Base-by-base conservation (phyloP, 2,888 invertebrate genomes). In the Aproaerema taeniolella region DNA sequence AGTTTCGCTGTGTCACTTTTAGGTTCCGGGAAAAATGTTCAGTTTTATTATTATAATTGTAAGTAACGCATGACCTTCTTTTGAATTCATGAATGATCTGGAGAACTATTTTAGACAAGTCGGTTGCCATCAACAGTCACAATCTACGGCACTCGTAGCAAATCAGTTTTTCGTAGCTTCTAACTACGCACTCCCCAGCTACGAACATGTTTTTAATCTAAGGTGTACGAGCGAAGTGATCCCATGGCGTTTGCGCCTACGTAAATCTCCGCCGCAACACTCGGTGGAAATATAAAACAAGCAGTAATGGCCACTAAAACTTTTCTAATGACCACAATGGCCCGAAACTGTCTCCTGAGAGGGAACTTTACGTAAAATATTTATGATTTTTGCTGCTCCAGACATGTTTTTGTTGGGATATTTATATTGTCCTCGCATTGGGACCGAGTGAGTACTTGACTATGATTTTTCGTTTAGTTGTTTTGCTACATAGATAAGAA, bases 251-350 rank as follows among this genome's bases (percentile, higher is more conserved):
- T 47, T 39, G 44, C 44, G 51, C 52, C 36, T 51, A 48, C 61
- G 60, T 71, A 70, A 73, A 73, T 66, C 66, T 61, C 50, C 55
- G 50, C 49, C 25, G 41, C 45, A 50, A 48, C 58, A 49, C 60
- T 49, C 61, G 40, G 50, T 53, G 63, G 70, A 71, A 69, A 67
- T 74, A 76, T 74, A 75, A 73, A 77, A 69, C 71, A 65, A 56
- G 50, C 67, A 40, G 63, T 76, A 76, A 77, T 76, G 67, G 76
- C 69, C 69, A 72, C 76, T 78, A 78, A 76, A 75, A 78, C 76
- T 75, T 76, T 72, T 73, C 69, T 77, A 77, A 77, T 77, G 77
- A 75, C 72, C 71, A 50, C 61, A 52, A 67, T 58, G 74, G 63
- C 71, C 74, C 69, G 59, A 73, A 76, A 75, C 74, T 76, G 75